phyloP scores from a whole-genome alignment of 2,113 vertebrate species.

The Delphinus delphis region DNA sequence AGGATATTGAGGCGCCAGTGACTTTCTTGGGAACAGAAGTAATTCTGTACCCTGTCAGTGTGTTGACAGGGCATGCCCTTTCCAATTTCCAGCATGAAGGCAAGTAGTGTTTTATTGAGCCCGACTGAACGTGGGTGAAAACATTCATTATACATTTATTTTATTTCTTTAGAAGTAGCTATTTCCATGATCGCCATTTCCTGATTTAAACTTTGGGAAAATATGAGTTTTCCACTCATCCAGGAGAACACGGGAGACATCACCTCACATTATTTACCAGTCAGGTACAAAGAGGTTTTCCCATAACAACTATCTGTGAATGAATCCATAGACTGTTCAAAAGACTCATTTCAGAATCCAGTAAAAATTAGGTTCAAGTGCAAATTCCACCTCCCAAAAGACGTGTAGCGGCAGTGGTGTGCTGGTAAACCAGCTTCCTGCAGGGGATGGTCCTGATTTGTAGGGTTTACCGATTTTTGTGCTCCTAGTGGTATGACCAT shows the following conservation, averaged over 20 bases:
- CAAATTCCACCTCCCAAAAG: not conserved
- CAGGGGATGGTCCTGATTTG: not conserved
- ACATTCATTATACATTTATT: conserved; percentile 66
- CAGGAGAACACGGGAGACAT: conserved; percentile 53
- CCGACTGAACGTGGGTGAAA: conserved; percentile 39
- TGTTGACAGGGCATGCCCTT: conserved; percentile 52
- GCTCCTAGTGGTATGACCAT: not conserved
- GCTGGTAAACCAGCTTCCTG: not conserved
- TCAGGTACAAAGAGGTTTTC: conserved; percentile 58
- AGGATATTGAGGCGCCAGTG: not conserved
- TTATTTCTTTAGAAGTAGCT: conserved; percentile 67
- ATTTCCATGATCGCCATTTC: conserved; percentile 61
- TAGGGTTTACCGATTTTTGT: not conserved
- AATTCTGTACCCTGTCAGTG: conserved; percentile 46
- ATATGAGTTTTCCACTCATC: conserved; percentile 35
- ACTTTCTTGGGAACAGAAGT: conserved; percentile 51
- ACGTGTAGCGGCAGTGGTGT: not conserved
- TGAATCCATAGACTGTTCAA: conserved; percentile 34
- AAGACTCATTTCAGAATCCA: conserved; percentile 37
- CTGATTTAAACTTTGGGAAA: conserved; percentile 63
- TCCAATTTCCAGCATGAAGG: conserved; percentile 25
- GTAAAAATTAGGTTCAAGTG: conserved; percentile 40
- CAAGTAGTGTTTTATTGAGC: conserved; percentile 55
- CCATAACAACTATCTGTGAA: conserved; percentile 26
- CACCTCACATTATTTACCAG: conserved; percentile 64